Evolutionary conservation across 2,888 invertebrate genomes (phyloP), one percentile per base, ranked within the genome.

Genomic region (Caenorhabditis wallacei): DNA sequence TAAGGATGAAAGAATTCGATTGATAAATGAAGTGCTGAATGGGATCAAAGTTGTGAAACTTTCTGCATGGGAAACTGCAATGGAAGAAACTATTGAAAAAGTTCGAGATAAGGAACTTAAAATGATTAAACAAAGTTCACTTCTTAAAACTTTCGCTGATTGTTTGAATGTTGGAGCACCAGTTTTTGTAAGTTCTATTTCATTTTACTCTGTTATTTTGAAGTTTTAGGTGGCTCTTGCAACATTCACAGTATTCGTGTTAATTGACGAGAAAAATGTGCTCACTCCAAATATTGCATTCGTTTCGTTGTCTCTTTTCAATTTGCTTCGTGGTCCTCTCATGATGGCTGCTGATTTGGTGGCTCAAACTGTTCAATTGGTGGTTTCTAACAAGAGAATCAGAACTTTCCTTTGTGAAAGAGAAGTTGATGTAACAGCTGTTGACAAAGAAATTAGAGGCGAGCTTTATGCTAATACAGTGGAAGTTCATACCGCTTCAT

Each of bases 251-350:
- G 86, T 89, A 10, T 91, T 87, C 57, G 87, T 86, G 8, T 61
- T 89, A 16, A 81, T 82, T 20, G 89, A 89, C 54, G 64, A 86
- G 1, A 75, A 78, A 8, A 88, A 91, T 71, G 84, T 91, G 26
- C 80, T 91, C 1, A 91, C 89, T 8, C 91, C 91, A 0, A 87
- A 88, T 56, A 85, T 95, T 93, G 97, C 97, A 92, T 98, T 98
- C 94, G 97, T 97, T 91, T 96, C 98, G 91, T 94, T 98, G 92
- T 96, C 97, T 92, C 95, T 98, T 93, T 97, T 98, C 95, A 98
- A 98, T 94, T 96, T 98, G 59, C 74, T 87, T 10, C 66, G 85
- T 35, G 84, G 78, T 24, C 87, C 86, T n/a, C 57, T 86, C 0
- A 78, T 86, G 76, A 85, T 86, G 86, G 84, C 97, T 68, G 95